Evolutionary conservation across 2,797 vertebrate species (phyloP), one percentile per base, ranked within the genome.

Genomic region (Xerus rutilus): DNA sequence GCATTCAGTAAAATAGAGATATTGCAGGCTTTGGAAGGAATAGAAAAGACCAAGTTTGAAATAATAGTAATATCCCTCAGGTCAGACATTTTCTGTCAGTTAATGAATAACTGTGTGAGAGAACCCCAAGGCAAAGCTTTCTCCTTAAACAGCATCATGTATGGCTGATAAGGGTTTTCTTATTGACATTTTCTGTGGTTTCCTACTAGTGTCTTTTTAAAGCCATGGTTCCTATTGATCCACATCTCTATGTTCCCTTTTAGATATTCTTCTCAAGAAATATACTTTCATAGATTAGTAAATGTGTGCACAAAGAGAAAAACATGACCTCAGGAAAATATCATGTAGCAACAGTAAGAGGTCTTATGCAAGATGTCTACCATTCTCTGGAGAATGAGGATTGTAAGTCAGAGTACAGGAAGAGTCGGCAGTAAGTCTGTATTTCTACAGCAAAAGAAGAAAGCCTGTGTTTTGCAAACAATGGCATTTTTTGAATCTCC

Each of bases 101-200:
- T 96, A 95, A 93, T 84, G 87, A 96, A 86, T 92, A 92, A 79
- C 69, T 76, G 23, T 47, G 54, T 62, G 32, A 77, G 43, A 92
- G 25, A n/a, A 74, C 77, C 87, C 67, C 3, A 93, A 95, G 87
- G 89, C 81, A 88, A 96, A 92, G 30, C 86, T 92, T 65, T 39
- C 5, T 92, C 52, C 82, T 93, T 96, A 96, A 95, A 83, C 64
- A 93, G 21, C 43, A 45, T 49, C 28, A 0, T 17, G 47, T 79
- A 86, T 13, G 11, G 45, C 64, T 86, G 86, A 86, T 89, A 95
- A 94, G 77, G 30, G 45, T 74, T 95, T 97, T 96, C 54, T 11
- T 89, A 95, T 96, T 97, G 96, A 97, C 84, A 93, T 97, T 97
- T 96, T 82, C 87, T 96, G 81, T 92, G 64, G 76, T 91, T 97